Evolutionary conservation across 2,888 invertebrate species (phyloP).

Genomic region (Trachelus iudaicus): DNA sequence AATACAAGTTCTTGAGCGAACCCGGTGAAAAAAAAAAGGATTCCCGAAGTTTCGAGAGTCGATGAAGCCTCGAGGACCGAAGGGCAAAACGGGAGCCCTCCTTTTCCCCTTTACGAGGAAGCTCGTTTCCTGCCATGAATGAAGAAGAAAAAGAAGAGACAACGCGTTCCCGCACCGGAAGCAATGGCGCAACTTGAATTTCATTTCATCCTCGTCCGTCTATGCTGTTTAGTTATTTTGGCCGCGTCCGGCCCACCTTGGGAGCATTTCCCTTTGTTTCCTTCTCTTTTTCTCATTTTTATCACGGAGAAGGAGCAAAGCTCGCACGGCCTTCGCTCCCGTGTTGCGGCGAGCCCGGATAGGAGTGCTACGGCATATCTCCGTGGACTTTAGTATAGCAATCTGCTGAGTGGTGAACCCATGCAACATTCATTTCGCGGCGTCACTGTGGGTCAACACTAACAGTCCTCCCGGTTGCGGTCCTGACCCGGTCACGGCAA

Average conservation of each 20-base stretch:
- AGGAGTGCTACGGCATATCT: slow-evolving; percentile 26
- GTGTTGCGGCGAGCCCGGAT: not conserved
- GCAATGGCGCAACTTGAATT: not conserved
- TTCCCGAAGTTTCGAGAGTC: not conserved
- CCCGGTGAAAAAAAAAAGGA: not conserved
- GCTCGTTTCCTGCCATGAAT: not conserved
- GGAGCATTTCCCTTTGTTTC: not conserved
- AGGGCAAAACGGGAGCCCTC: not conserved
- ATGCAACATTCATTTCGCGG: slow-evolving; percentile 50
- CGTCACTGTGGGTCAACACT: slow-evolving; percentile 11
- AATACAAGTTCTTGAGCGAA: not conserved
- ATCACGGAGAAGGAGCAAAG: not conserved
- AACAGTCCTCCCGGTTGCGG: slow-evolving; percentile 6
- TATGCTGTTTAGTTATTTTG: slow-evolving; percentile 28
- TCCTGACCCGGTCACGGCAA: slow-evolving; percentile 17
- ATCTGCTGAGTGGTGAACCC: slow-evolving; percentile 54
- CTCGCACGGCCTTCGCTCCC: not conserved
- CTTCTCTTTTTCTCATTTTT: not conserved
- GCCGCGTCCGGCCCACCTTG: slow-evolving; percentile 6
- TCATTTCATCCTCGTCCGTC: slow-evolving; percentile 23
- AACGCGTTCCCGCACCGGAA: not conserved
- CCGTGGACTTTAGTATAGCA: slow-evolving; percentile 47
- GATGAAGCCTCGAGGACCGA: not conserved
- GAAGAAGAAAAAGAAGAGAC: not conserved
- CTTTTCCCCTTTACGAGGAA: not conserved